Evolutionary conservation across 2,888 invertebrate genomes (phyloP), one percentile per base, ranked within the genome.

Genomic region (Noctua janthina): DNA sequence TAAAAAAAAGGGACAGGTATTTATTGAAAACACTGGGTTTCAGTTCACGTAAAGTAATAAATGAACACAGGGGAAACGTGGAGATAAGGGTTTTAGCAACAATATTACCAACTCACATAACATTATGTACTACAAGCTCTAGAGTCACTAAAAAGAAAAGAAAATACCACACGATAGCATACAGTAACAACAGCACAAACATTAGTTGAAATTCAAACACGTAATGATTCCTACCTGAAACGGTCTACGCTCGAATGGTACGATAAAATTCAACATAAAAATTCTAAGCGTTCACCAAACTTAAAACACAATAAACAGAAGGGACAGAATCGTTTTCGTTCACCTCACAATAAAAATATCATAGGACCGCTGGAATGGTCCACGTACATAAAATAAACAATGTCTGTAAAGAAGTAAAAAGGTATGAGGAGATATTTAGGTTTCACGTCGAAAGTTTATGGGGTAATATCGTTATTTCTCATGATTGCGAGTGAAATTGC

Each of bases 401-500:
- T 90, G 76, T 82, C 85, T 87, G 79, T 89, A 91, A 83, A 90
- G 82, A 83, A 85, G 86, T 89, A 88, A 91, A 89, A 91, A 90
- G 89, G 91, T 91, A 90, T 89, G 87, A 84, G 77, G 87, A 83
- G 88, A 90, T 92, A 91, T 93, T 93, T 92, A 91, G 92, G 90
- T 90, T 89, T 90, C 90, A 90, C 92, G 92, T 93, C 92, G 91
- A 92, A 93, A 92, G 89, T 94, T 95, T 94, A 94, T 93, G 88
- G 89, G 87, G 90, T 90, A 92, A 93, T 94, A 90, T 93, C 93
- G 93, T 95, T 94, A 94, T 92, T 93, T 93, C 94, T 94, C 92
- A 92, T 93, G 93, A 94, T 93, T 93, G 91, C 91, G 87, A 91
- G 83, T 88, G 82, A 88, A 91, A 94, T 92, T 92, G 91, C 89